A percentile compares a stretch with the other conserved stretches of the same genome.
These are phyloP conservation scores for Ophraella communa DNA, from an alignment of 2,888 invertebrate genomes.

Conservation along the genomic window DNA sequence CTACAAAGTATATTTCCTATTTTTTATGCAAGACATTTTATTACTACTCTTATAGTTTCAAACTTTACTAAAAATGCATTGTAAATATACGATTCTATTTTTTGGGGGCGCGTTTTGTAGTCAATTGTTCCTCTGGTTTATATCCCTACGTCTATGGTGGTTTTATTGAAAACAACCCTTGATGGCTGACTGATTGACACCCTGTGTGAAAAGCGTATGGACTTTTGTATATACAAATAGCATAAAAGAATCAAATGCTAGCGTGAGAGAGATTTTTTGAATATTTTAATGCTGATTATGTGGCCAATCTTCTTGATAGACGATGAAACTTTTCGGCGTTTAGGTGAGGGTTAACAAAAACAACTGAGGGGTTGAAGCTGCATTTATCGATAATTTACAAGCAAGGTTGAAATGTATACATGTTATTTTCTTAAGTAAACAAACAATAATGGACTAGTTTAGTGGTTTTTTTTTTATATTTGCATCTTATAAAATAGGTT, in stretches of 20 bases:
- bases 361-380: not conserved
- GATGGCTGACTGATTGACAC: conserved; percentile 25
- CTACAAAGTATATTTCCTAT: too few relatives aligned
- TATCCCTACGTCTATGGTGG: conserved; percentile 3
- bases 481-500: too few relatives aligned
- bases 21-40: too few relatives aligned
- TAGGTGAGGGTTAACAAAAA: not conserved
- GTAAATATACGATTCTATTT: too few relatives aligned
- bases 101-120: too few relatives aligned
- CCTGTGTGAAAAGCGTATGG: conserved; percentile 23
- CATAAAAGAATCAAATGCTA: conserved; percentile 6
- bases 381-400: not conserved
- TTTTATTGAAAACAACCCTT: conserved; percentile 26
- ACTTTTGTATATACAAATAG: conserved; percentile 10
- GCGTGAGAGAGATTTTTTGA: conserved; percentile 21
- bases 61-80: too few relatives aligned
- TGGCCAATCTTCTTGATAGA: conserved; percentile 3
- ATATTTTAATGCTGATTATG: conserved; percentile 17
- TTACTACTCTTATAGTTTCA: too few relatives aligned
- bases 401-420: too few relatives aligned
- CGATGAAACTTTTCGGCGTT: not conserved
- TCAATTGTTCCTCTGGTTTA: too few relatives aligned
- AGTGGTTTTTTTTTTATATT: too few relatives aligned
- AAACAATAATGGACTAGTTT: too few relatives aligned
- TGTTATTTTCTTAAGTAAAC: too few relatives aligned